phyloP scores from a whole-genome alignment of 2,113 vertebrate species.

The Scopus umbretta region DNA sequence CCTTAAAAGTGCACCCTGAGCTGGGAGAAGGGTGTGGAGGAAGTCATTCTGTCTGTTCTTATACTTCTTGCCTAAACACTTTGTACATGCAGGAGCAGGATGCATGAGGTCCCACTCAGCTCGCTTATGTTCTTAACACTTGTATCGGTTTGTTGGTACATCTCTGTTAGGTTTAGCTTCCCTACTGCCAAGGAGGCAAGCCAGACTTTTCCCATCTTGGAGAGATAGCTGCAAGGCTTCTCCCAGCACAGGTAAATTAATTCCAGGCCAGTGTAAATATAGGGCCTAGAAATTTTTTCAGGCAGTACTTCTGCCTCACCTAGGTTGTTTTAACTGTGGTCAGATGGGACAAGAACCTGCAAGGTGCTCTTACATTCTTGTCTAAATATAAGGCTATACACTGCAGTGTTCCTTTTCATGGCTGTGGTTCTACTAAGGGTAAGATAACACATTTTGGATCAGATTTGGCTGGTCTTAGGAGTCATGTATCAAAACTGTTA shows the following conservation, averaged over 20 bases:
- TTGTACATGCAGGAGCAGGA: no score
- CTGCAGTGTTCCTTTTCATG: background rate
- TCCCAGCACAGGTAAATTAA: background rate
- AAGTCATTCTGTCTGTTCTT: background rate
- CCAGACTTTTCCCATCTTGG: background rate
- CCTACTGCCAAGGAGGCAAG: background rate
- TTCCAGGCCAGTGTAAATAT: background rate
- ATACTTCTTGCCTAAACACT: background rate
- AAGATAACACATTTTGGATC: background rate
- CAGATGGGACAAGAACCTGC: background rate
- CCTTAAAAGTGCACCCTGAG: background rate
- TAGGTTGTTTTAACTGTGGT: background rate
- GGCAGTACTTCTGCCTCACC: background rate
- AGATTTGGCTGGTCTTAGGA: background rate
- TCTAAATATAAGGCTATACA: background rate
- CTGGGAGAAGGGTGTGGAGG: background rate
- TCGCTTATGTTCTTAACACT: background rate
- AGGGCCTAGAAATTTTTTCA: background rate
- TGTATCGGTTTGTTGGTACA: background rate
- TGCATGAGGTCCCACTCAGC: background rate
- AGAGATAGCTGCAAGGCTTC: background rate
- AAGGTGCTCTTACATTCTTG: background rate
- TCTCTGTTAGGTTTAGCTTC: background rate
- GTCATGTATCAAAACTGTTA: background rate
- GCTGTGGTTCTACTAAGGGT: background rate